Evolutionary conservation across 2,797 vertebrate genomes (phyloP).

Genomic region (Darevskia mixta): DNA sequence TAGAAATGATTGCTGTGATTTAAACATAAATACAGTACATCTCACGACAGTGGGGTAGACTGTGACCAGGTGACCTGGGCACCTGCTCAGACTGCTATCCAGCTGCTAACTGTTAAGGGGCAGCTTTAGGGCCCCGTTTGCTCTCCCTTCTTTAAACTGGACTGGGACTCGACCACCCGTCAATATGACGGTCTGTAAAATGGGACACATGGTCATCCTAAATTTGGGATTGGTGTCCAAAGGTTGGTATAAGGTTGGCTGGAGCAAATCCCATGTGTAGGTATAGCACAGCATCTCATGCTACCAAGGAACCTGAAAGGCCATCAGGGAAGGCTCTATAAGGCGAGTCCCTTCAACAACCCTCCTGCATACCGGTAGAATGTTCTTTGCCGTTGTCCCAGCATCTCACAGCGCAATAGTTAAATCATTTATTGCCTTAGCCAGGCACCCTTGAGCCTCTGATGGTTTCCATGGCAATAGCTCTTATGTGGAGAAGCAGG

Average conservation of each 20-base stretch:
- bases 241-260: background rate
- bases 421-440: conserved; percentile 38
- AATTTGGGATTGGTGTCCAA: background rate
- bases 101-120: background rate
- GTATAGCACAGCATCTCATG: background rate
- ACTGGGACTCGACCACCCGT: background rate
- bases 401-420: background rate
- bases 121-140: background rate
- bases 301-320: background rate
- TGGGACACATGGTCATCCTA: background rate
- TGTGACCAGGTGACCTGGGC: background rate
- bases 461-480: conserved; percentile 40
- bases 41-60: too few species aligned
- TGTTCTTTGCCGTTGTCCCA: background rate
- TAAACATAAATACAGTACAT: too few species aligned
- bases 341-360: background rate
- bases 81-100: background rate
- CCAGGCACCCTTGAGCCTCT: conserved; percentile 20
- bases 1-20: too few species aligned
- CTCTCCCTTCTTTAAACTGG: background rate
- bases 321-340: background rate
- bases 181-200: background rate
- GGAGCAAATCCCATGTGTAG: background rate
- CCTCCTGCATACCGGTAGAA: background rate
- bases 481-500: conserved; percentile 26